Evolutionary conservation across 1,140 invertebrate genomes (phyloP).

Genomic region (Drepana arcuata): DNA sequence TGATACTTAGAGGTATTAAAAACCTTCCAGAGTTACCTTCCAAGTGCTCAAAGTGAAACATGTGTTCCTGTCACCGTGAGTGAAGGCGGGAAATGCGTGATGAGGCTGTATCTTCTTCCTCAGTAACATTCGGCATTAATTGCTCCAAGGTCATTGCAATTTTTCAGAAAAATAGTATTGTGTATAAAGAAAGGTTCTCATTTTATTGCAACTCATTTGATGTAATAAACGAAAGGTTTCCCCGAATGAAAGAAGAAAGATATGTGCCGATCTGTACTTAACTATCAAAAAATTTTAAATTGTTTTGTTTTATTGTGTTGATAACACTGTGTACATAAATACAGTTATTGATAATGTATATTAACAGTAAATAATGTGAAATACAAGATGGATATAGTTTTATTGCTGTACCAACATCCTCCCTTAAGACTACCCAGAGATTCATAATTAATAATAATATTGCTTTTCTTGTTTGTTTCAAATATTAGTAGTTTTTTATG

Average conservation of each 20-base stretch:
- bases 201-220: too few relatives aligned
- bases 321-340: slow-evolving; percentile 44
- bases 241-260: too few relatives aligned
- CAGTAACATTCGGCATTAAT: too few relatives aligned
- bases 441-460: too few relatives aligned
- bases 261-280: slow-evolving; percentile 50
- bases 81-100: slow-evolving; percentile 14
- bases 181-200: too few relatives aligned
- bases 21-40: slow-evolving; percentile 26
- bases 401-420: slow-evolving; percentile 5
- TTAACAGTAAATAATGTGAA: slow-evolving; percentile 39
- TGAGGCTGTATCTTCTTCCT: neutral
- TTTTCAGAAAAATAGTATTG: too few relatives aligned
- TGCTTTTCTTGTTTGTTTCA: too few relatives aligned
- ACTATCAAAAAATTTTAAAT: slow-evolving; percentile 34
- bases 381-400: slow-evolving; percentile 28
- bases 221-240: too few relatives aligned
- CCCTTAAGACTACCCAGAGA: too few relatives aligned
- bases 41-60: slow-evolving; percentile 44
- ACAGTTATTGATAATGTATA: slow-evolving; percentile 46
- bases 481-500: too few relatives aligned
- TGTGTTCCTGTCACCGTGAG: slow-evolving; percentile 30
- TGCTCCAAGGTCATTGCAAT: too few relatives aligned
- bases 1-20: slow-evolving; percentile 70
- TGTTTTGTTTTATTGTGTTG: slow-evolving; percentile 42